Conservation (phyloP, 2,888 invertebrate species). For the Oxyteleia sp. region DNA sequence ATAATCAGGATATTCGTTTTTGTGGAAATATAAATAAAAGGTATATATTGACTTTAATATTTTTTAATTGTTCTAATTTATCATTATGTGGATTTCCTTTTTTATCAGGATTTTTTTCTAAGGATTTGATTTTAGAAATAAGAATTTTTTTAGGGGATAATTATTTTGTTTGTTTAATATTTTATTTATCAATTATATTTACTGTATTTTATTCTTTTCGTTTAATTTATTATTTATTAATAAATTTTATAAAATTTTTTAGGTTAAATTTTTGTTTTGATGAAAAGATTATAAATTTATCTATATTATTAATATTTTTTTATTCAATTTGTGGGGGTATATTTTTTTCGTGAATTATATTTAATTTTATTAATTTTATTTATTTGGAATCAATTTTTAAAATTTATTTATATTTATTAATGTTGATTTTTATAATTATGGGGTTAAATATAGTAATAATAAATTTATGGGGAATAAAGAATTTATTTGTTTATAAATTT, state of each 20-base stretch:
- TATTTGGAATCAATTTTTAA: slow-evolving; percentile 28
- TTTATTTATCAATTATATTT: slow-evolving; percentile 78
- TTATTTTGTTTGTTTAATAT: slow-evolving; percentile 51
- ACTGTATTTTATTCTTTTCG: slow-evolving; percentile 79
- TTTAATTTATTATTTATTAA: slow-evolving; percentile 76
- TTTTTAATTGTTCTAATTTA: slow-evolving; percentile 89
- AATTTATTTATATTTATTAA: slow-evolving; percentile 76
- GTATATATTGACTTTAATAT: slow-evolving; percentile 88
- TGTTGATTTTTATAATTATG: slow-evolving; percentile 85
- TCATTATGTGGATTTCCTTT: slow-evolving; percentile 90
- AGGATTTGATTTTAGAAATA: slow-evolving; percentile 87
- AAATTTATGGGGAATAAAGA: slow-evolving; percentile 30
- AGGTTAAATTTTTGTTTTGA: slow-evolving; percentile 42
- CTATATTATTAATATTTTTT: slow-evolving; percentile 75
- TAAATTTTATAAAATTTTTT: slow-evolving; percentile 51
- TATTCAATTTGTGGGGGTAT: slow-evolving; percentile 71
- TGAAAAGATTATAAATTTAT: slow-evolving; percentile 67
- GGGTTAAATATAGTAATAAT: slow-evolving; percentile 75
- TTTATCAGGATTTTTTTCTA: slow-evolving; percentile 90
- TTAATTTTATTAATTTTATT: too few species aligned
- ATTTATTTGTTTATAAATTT: slow-evolving; percentile 53
- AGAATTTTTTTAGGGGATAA: too few species aligned
- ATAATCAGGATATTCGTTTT: slow-evolving; percentile 91
- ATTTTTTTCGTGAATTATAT: slow-evolving; percentile 83
- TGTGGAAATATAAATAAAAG: slow-evolving; percentile 88